A percentile compares a stretch with the other conserved stretches of the same genome.
Conservation (phyloP, 1,140 invertebrate genomes). For the Megathymus violae region DNA sequence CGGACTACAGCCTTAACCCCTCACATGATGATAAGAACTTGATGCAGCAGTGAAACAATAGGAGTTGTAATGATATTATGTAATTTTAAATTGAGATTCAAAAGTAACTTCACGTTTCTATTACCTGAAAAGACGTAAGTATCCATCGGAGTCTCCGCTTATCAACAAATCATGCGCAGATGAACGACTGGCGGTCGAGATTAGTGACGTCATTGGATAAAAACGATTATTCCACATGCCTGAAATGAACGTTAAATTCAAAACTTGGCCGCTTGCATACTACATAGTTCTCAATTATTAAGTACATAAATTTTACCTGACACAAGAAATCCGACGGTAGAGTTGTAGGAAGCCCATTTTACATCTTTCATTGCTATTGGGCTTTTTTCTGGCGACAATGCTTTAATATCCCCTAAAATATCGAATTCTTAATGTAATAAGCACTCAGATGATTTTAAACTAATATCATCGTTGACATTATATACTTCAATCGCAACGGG, state of each 20-base stretch:
- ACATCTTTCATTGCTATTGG: conserved; percentile 94
- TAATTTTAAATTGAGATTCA: too few relatives aligned
- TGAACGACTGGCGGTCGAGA: conserved; percentile 92
- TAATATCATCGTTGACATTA: too few relatives aligned
- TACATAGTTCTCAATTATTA: too few relatives aligned
- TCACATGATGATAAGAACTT: too few relatives aligned
- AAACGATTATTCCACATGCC: conserved; percentile 95
- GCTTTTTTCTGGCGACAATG: conserved; percentile 92
- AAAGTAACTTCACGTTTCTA: not conserved
- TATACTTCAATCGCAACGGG: too few relatives aligned
- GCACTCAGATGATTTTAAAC: too few relatives aligned
- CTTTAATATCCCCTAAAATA: conserved; percentile 92
- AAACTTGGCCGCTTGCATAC: not conserved
- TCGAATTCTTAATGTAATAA: conserved; percentile 20
- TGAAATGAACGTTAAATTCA: conserved; percentile 55
- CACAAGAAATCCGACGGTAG: conserved; percentile 92
- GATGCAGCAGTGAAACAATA: too few relatives aligned
- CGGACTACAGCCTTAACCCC: too few relatives aligned
- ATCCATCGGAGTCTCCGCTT: conserved; percentile 95
- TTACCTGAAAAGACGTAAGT: conserved; percentile 93
- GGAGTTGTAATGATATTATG: not conserved
- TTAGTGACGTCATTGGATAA: conserved; percentile 90
- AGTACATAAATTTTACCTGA: conserved; percentile 86
- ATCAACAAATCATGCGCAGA: conserved; percentile 92
- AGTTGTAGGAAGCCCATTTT: conserved; percentile 94